Conservation (phyloP, 2,113 vertebrate genomes). For the Malurus alboscapulatus region DNA sequence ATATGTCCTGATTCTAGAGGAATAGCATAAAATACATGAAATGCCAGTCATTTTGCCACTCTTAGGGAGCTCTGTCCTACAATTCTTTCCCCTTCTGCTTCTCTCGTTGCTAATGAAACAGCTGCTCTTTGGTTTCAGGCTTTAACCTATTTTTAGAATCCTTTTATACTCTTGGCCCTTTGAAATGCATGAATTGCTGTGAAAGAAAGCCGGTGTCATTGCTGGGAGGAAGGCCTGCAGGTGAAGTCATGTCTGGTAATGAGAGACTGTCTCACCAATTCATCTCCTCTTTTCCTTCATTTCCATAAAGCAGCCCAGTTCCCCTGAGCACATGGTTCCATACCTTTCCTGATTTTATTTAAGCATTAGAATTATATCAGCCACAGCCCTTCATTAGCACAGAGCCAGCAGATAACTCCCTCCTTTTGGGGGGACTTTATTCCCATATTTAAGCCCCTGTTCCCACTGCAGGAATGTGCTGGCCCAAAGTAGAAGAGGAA, state of each 20-base stretch:
- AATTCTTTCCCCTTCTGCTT: not conserved
- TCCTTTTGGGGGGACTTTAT: not conserved
- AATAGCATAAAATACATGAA: not conserved
- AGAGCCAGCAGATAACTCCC: not conserved
- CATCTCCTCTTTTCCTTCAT: not conserved
- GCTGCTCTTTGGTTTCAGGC: constrained; percentile 43
- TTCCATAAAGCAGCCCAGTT: not conserved
- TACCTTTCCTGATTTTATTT: not conserved
- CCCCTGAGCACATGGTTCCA: not conserved
- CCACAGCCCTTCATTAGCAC: not conserved
- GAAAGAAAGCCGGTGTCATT: not conserved
- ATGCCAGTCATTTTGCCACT: not conserved
- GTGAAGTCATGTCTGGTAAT: constrained; percentile 11
- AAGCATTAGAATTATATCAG: not conserved
- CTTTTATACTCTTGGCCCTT: constrained; percentile 41
- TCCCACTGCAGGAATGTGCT: not conserved
- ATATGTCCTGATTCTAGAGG: not conserved
- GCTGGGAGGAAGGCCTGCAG: not conserved
- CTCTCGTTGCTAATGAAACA: constrained; percentile 40
- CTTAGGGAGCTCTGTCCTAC: not conserved
- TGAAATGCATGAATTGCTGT: constrained; percentile 28
- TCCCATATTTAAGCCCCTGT: not conserved
- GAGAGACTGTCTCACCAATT: constrained; percentile 12
- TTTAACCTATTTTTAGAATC: constrained; percentile 48
- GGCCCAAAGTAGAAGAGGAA: not conserved